Conservation (phyloP, 2,797 vertebrate genomes). For the Girardinus metallicus region DNA sequence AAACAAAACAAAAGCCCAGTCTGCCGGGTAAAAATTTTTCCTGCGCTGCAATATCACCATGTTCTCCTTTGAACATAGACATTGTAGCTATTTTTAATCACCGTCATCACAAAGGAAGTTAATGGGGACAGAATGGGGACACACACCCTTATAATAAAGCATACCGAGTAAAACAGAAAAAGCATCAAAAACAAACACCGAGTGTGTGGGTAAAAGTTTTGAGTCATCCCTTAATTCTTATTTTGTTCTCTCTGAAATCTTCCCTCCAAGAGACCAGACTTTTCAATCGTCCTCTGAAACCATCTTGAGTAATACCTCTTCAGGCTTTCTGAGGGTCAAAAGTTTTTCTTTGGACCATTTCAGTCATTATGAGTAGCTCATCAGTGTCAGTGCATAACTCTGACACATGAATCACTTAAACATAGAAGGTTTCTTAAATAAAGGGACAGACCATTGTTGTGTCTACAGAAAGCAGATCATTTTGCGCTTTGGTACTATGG, state of each 20-base stretch:
- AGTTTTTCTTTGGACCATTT: neutral
- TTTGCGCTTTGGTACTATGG: neutral
- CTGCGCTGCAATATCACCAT: neutral
- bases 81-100: constrained; percentile 7
- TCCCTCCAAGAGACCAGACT: neutral
- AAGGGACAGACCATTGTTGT: neutral
- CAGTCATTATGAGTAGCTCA: neutral
- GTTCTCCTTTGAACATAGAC: constrained; percentile 1
- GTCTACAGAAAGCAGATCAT: neutral
- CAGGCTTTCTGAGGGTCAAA: neutral
- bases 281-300: neutral
- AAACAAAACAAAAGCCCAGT: neutral
- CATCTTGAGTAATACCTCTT: neutral
- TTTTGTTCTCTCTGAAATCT: neutral
- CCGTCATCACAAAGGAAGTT: neutral
- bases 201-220: neutral
- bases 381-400: neutral
- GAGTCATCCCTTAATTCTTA: neutral
- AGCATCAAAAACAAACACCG: neutral
- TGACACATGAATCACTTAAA: neutral
- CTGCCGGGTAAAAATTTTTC: neutral
- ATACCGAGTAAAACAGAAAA: neutral
- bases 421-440: neutral
- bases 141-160: neutral
- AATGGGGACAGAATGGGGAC: constrained; percentile 15